Conservation (phyloP, 2,113 vertebrate genomes). For the Ochotona curzoniae region DNA sequence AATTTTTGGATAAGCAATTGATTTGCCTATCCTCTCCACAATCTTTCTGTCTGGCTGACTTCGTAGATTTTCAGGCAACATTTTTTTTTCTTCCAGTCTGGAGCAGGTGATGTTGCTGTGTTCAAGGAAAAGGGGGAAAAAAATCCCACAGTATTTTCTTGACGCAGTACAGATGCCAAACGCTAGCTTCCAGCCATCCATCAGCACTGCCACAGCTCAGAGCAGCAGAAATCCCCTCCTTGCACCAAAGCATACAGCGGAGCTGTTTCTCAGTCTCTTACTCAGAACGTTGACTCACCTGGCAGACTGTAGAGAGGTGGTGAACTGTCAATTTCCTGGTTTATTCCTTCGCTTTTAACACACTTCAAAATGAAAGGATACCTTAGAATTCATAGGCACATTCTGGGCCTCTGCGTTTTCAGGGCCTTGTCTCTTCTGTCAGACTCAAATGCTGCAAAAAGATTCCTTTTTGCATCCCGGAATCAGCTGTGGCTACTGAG, state of each 20-base stretch:
- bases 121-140: background rate
- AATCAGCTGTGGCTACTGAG: constrained; percentile 69
- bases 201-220: constrained; percentile 32
- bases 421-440: constrained; percentile 62
- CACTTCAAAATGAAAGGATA: constrained; percentile 46
- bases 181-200: constrained; percentile 57
- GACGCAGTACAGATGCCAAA: constrained; percentile 58
- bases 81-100: constrained; percentile 47
- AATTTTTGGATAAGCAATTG: constrained; percentile 61
- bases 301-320: background rate
- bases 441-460: constrained; percentile 65
- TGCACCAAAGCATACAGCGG: constrained; percentile 58
- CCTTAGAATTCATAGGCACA: background rate
- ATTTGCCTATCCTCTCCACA: constrained; percentile 39
- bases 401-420: constrained; percentile 66
- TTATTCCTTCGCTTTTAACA: constrained; percentile 32
- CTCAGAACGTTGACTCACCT: constrained; percentile 60
- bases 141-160: constrained; percentile 46
- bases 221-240: constrained; percentile 53
- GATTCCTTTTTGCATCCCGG: constrained; percentile 63
- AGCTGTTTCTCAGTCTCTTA: constrained; percentile 57
- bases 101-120: constrained; percentile 60
- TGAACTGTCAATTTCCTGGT: constrained; percentile 1
- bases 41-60: constrained; percentile 59
- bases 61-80: constrained; percentile 60